Conservation (phyloP, 2,113 vertebrate genomes). For the Pygoscelis adeliae region DNA sequence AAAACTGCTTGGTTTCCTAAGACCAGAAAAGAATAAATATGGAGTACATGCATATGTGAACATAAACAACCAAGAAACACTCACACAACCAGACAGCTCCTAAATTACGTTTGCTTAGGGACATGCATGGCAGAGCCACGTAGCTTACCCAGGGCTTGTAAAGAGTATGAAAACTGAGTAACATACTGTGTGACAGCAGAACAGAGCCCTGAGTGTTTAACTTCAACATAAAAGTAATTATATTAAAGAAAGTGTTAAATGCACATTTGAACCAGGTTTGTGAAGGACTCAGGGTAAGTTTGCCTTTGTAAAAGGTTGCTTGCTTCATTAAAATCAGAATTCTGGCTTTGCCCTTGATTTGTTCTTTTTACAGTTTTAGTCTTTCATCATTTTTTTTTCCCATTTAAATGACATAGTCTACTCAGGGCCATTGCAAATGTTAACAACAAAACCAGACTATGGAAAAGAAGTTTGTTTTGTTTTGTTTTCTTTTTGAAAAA, state of each 20-base stretch:
- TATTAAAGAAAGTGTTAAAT: slow-evolving; percentile 44
- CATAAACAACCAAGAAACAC: not conserved
- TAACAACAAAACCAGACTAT: not conserved
- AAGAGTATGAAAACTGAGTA: not conserved
- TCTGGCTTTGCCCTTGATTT: slow-evolving; percentile 4
- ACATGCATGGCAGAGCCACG: not conserved
- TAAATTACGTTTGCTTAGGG: not conserved
- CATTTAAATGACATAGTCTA: not conserved
- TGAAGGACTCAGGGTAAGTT: slow-evolving; percentile 20
- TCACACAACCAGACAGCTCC: not conserved
- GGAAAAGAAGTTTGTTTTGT: not conserved
- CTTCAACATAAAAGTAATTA: slow-evolving; percentile 37
- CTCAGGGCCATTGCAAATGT: not conserved
- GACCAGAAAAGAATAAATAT: not conserved
- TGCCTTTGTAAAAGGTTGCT: slow-evolving; percentile 51
- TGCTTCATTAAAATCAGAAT: slow-evolving; percentile 48
- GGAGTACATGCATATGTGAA: not conserved
- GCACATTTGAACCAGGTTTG: slow-evolving; percentile 17
- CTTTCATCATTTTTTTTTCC: not conserved
- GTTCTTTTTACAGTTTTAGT: not conserved
- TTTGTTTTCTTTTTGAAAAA: too few species aligned
- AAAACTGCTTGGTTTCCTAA: not conserved
- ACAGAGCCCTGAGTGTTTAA: slow-evolving; percentile 12
- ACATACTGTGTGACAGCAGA: not conserved
- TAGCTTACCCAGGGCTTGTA: not conserved